Base-by-base conservation (phyloP, 2,888 invertebrate species). In the Taenaris catops region DNA sequence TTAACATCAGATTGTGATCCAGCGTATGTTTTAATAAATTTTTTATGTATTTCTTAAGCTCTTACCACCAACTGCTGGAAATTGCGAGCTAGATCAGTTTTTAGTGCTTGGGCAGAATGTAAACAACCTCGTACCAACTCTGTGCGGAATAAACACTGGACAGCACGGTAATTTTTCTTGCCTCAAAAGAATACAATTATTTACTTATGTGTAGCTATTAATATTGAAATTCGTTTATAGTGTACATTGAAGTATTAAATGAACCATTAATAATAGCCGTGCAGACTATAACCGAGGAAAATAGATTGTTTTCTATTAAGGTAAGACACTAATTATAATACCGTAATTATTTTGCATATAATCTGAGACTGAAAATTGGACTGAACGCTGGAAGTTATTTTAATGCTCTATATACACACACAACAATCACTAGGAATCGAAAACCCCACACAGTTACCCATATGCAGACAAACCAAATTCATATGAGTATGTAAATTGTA, bases 61-160 rank as follows among this genome's bases (percentile, higher is more conserved):
- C 21, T 83, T 89, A 44, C 90, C 91, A 0, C 94, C 94, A 0
- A 89, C 86, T 1, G 88, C 89, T 48, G 94, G 94, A 0, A 88
- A 89, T 8, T 94, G 94, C 49, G 68, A 89, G 19, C 87, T 89
- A 14, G 94, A 94, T 60, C 89, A 91, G 48, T 90, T 94, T 46
- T 81, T 92, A 4, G 84, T 94, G 2, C 89, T 91, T 0, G 94
- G 94, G 1, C 92, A 93, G 56, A 92, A 92, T 62, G 55, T 84
- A 0, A 94, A 93, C 55, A 90, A 88, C 41, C 65, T 88, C n/a
- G 75, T 94, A 38, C 94, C 94, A 0, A 84, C 89, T 2, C 68
- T 94, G 9, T 94, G 94, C 58, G 94, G 94, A 8, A 89, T 92
- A 20, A 94, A 94, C 58, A 90, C 92, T 0, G 94, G 93, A 6